Evolutionary conservation across 2,888 invertebrate genomes (phyloP).

Genomic region (Stomorhina lunata): DNA sequence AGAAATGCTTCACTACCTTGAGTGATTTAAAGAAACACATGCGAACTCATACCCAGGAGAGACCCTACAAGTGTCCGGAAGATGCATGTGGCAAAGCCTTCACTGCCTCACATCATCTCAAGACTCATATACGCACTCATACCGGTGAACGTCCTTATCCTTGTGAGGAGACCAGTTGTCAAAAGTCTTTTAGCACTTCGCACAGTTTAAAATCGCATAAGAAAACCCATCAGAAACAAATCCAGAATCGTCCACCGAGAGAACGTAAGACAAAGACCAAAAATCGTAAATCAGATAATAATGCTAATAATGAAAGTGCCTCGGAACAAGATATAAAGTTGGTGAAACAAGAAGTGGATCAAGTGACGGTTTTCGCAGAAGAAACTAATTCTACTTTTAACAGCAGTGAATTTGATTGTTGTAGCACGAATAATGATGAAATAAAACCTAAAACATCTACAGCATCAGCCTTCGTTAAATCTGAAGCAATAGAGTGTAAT

Average conservation of each 20-base stretch:
- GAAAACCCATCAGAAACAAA: slow-evolving; percentile 85
- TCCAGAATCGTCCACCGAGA: slow-evolving; percentile 46
- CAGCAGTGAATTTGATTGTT: slow-evolving; percentile 50
- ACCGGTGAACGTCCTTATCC: slow-evolving; percentile 90
- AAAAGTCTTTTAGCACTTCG: slow-evolving; percentile 90
- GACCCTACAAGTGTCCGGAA: slow-evolving; percentile 91
- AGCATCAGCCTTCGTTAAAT: slow-evolving; percentile 62
- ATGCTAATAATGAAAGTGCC: slow-evolving; percentile 13
- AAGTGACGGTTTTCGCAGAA: slow-evolving; percentile 9
- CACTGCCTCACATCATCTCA: slow-evolving; percentile 95
- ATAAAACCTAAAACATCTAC: no score
- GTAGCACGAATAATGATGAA: slow-evolving; percentile 10
- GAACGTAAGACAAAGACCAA: slow-evolving; percentile 61
- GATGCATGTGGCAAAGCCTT: slow-evolving; percentile 95
- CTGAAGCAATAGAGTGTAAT: slow-evolving; percentile 64
- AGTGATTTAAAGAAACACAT: slow-evolving; percentile 97
- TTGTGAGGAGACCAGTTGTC: slow-evolving; percentile 86
- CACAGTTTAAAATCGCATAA: slow-evolving; percentile 91
- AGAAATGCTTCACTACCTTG: slow-evolving; percentile 95
- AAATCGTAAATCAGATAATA: slow-evolving; percentile 47
- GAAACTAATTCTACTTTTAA: slow-evolving; percentile 54
- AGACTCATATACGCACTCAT: slow-evolving; percentile 89
- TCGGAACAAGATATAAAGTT: background rate
- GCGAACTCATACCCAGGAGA: slow-evolving; percentile 94
- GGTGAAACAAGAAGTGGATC: slow-evolving; percentile 47